phyloP scores from a whole-genome alignment of 2,888 invertebrate species.

The Drosophila melanosoma region DNA sequence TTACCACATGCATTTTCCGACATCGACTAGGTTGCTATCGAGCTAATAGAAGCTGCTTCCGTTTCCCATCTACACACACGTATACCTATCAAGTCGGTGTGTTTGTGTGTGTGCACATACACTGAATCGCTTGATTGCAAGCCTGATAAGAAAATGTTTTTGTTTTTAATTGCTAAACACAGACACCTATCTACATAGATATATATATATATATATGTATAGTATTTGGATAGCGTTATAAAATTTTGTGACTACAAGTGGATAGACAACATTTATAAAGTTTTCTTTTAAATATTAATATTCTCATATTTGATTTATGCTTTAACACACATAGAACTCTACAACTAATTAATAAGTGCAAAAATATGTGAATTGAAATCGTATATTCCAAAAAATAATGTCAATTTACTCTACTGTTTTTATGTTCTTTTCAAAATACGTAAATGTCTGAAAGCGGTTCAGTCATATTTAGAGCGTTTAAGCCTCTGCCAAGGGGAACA shows the following conservation, averaged over 20 bases:
- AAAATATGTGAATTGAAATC: slow-evolving; percentile 35
- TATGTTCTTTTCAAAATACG: slow-evolving; percentile 8
- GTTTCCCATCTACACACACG: slow-evolving; percentile 32
- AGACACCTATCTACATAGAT: slow-evolving; percentile 8
- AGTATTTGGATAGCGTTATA: slow-evolving; percentile 55
- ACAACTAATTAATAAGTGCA: slow-evolving; percentile 48
- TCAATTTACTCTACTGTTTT: slow-evolving; percentile 5
- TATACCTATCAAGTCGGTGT: slow-evolving; percentile 4
- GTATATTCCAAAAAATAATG: slow-evolving; percentile 4
- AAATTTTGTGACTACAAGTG: slow-evolving; percentile 58
- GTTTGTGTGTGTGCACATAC: slow-evolving; percentile 10
- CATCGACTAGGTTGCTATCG: slow-evolving; percentile 40
- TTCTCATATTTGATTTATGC: slow-evolving; percentile 48
- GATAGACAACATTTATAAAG: slow-evolving; percentile 76
- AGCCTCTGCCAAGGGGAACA: slow-evolving; percentile 22
- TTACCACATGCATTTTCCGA: slow-evolving; percentile 34
- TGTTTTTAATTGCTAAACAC: slow-evolving; percentile 22
- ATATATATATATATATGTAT: slow-evolving; percentile 21
- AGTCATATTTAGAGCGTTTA: slow-evolving; percentile 43
- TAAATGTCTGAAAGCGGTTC: slow-evolving; percentile 48
- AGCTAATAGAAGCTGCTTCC: slow-evolving; percentile 31
- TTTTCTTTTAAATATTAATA: slow-evolving; percentile 50
- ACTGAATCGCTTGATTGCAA: slow-evolving; percentile 49
- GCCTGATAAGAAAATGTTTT: slow-evolving; percentile 30
- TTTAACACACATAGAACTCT: slow-evolving; percentile 47